Evolutionary conservation across 2,113 vertebrate genomes (phyloP).

Genomic region (Gallinago media): DNA sequence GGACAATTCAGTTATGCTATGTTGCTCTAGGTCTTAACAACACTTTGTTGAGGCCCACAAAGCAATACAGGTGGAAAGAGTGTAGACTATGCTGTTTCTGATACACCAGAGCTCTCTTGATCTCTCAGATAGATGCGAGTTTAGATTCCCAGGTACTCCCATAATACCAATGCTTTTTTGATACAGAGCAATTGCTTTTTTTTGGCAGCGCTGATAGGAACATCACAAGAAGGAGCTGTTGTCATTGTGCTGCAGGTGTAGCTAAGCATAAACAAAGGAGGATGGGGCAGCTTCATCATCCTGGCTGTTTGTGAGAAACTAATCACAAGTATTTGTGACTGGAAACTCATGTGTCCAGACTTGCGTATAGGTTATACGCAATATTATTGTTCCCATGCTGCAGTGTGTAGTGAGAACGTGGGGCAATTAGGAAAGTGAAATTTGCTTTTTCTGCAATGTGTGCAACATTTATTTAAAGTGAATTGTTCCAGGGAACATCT

Average conservation of each 20-base stretch:
- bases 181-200: fast-evolving
- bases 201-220: neutral
- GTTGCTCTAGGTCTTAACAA: neutral
- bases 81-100: neutral
- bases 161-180: neutral
- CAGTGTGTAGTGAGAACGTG: neutral
- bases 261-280: neutral
- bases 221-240: neutral
- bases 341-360: neutral
- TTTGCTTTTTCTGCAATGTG: conserved; percentile 49
- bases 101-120: neutral
- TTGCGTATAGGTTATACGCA: neutral
- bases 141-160: neutral
- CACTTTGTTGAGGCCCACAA: neutral
- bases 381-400: neutral
- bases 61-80: neutral
- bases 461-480: conserved; percentile 57
- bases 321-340: neutral
- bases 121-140: neutral
- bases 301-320: neutral
- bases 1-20: neutral
- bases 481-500: conserved; percentile 53
- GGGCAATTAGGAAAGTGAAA: conserved; percentile 45
- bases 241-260: neutral
- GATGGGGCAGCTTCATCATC: neutral